These are phyloP conservation scores for Sanderia malayensis DNA, from an alignment of 30 jellyfish, hydroid and myxozoan genomes.

Conservation along the genomic window DNA sequence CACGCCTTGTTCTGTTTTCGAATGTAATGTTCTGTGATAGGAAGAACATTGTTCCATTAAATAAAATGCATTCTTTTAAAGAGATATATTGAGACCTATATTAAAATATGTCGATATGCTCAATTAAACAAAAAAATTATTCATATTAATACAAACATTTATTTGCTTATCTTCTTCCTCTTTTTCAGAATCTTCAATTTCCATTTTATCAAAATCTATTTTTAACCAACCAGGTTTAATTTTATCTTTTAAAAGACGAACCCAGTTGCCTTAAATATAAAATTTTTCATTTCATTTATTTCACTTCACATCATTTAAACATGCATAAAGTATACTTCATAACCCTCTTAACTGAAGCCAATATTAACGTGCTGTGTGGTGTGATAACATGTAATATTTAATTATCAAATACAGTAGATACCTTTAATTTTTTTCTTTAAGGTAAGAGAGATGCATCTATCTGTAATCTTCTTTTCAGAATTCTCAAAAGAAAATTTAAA, in stretches of 20 bases:
- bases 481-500: constrained; percentile 32
- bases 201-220: constrained; percentile 91
- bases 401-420: no score
- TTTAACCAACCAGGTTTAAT: constrained; percentile 96
- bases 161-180: constrained; percentile 39
- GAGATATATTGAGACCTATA: no score
- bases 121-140: constrained; percentile 4
- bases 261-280: constrained; percentile 84
- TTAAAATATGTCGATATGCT: no score
- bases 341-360: no score
- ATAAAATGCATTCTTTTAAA: no score
- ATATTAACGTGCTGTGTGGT: no score
- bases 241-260: constrained; percentile 56
- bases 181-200: constrained; percentile 65
- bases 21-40: constrained; percentile 68
- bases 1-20: constrained; percentile 78
- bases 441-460: constrained; percentile 55
- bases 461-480: constrained; percentile 53
- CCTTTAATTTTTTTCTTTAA: constrained; percentile 40
- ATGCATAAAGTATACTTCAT: no score
- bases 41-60: not conserved
- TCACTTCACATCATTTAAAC: no score
- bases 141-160: constrained; percentile 4
- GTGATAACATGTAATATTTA: no score
- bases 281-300: no score